Conservation (phyloP, 2,113 vertebrate genomes). For the Taurulus bubalis region DNA sequence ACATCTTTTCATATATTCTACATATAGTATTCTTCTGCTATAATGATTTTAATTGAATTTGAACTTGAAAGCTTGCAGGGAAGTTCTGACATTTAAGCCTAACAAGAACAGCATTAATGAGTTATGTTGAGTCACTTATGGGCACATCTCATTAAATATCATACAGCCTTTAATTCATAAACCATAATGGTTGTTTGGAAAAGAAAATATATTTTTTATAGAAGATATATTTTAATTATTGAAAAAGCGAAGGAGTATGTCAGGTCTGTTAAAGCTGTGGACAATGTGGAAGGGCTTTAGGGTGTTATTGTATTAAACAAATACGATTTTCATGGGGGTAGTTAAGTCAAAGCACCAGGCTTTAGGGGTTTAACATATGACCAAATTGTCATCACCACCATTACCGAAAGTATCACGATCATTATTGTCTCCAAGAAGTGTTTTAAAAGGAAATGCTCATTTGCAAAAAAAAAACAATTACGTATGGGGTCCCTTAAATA, state of each 20-base stretch:
- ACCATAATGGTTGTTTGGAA: not conserved
- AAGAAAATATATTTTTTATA: not conserved
- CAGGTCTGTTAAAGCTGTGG: not conserved
- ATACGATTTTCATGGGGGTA: not conserved
- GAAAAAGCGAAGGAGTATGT: not conserved
- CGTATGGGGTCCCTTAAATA: conserved; percentile 7
- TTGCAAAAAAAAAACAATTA: conserved; percentile 42
- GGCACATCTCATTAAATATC: not conserved
- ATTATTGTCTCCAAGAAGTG: conserved; percentile 19
- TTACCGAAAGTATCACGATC: conserved; percentile 19
- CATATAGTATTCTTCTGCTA: not conserved
- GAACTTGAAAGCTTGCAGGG: not conserved
- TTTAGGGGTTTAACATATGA: conserved; percentile 27
- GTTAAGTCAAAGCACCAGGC: conserved; percentile 22
- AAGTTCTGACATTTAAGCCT: not conserved
- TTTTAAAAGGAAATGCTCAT: conserved; percentile 31
- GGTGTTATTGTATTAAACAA: conserved; percentile 17
- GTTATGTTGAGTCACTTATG: not conserved
- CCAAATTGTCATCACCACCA: conserved; percentile 29
- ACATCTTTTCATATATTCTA: not conserved
- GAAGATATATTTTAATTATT: conserved; percentile 2
- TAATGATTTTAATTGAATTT: not conserved
- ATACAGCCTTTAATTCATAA: not conserved
- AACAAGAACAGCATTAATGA: not conserved
- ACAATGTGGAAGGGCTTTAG: not conserved